phyloP scores from a whole-genome alignment of 2,888 invertebrate species.

The Torymus auratus region DNA sequence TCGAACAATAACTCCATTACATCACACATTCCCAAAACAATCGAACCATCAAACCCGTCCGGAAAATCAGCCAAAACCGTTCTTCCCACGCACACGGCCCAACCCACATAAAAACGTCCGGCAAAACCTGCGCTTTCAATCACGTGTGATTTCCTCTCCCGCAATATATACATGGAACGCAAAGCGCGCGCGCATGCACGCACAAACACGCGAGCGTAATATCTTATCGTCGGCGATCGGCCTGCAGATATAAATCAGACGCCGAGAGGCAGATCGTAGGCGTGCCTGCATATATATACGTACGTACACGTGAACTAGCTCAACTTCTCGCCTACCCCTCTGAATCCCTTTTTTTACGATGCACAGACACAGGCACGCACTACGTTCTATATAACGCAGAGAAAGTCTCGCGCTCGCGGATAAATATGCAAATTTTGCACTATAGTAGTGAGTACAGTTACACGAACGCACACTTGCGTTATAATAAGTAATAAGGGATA shows the following conservation, averaged over 20 bases:
- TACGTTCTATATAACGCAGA: conserved; percentile 3
- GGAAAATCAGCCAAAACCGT: too few relatives aligned
- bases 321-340: not conserved
- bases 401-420: conserved; percentile 46
- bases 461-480: not conserved
- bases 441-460: not conserved
- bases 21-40: too few relatives aligned
- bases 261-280: not conserved
- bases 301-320: not conserved
- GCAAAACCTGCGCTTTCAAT: too few relatives aligned
- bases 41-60: too few relatives aligned
- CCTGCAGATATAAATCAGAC: conserved; percentile 39
- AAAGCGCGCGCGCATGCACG: not conserved
- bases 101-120: too few relatives aligned
- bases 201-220: not conserved
- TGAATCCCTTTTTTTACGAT: conserved; percentile 36
- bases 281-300: not conserved
- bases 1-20: too few relatives aligned
- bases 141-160: not conserved
- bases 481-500: not conserved
- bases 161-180: not conserved
- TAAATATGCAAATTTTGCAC: conserved; percentile 51
- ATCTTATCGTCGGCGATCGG: conserved; percentile 45
- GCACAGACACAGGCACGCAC: not conserved
- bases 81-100: too few relatives aligned